phyloP scores from a whole-genome alignment of 2,888 invertebrate genomes.

The Allophyes oxyacanthae region DNA sequence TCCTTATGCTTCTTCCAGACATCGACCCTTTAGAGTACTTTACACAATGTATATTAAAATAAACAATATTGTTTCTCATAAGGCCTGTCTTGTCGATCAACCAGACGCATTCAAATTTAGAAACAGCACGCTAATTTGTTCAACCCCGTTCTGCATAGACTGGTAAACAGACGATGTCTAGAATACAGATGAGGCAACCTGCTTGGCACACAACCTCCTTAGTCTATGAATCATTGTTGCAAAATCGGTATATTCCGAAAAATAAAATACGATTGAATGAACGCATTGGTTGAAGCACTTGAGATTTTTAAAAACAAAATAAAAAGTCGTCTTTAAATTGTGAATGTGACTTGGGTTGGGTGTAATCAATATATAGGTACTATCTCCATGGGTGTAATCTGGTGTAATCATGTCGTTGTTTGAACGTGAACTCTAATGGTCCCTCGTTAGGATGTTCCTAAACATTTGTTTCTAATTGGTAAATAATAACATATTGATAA shows the following conservation, averaged over 20 bases:
- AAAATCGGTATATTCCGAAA: constrained; percentile 33
- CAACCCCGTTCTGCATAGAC: constrained; percentile 62
- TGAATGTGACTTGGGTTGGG: too few species aligned
- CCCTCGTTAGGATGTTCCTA: constrained; percentile 2
- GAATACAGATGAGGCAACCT: constrained; percentile 55
- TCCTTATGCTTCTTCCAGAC: too few species aligned
- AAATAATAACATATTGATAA: constrained; percentile 5
- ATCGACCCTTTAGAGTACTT: too few species aligned
- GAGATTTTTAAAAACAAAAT: too few species aligned
- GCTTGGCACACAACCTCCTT: constrained; percentile 50
- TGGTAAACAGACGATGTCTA: constrained; percentile 52
- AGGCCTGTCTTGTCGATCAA: constrained; percentile 37
- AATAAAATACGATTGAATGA: constrained; percentile 38
- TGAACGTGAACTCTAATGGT: too few species aligned
- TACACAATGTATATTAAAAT: too few species aligned
- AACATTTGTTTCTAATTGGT: constrained; percentile 4
- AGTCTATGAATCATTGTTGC: constrained; percentile 44
- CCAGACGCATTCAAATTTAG: constrained; percentile 51
- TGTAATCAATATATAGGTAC: too few species aligned
- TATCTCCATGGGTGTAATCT: too few species aligned
- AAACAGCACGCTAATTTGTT: constrained; percentile 67
- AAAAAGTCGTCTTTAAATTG: too few species aligned
- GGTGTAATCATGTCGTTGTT: too few species aligned
- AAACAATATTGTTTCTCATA: too few species aligned
- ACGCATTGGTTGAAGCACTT: constrained; percentile 10